Evolutionary conservation across 2,888 invertebrate species (phyloP), one percentile per base, ranked within the genome.

Genomic region (Corythucha ciliata): DNA sequence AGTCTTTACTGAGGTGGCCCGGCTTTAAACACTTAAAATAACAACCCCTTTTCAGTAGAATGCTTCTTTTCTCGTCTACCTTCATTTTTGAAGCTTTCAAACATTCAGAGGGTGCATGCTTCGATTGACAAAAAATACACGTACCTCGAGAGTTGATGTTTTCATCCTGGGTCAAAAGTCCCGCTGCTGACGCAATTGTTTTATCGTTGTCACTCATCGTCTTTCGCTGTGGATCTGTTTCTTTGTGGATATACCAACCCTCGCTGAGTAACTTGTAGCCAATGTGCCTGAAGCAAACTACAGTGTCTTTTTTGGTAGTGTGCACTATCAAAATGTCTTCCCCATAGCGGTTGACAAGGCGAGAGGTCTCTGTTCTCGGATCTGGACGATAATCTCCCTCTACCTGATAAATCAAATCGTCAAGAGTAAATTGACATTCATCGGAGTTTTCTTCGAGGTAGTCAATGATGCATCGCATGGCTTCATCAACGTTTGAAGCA

Each of bases 341-440:
- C 14, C 42, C 42, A 32, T 42, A 42, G 12, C 18, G 12, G 4
- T 42, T 3, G 42, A n/a, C 3, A 10, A 42, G 42, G 27, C 7
- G 26, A 27, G 18, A 18, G 46, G 33, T 29, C 22, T 48, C 45
- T 37, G 22, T 52, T n/a, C n/a, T n/a, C n/a, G n/a, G n/a, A n/a
- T n/a, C 39, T 12, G 33, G 16, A 34, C 47, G 18, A 33, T 25
- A 52, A 22, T 57, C 54, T 29, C 46, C 55, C 36, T 53, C 22
- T 39, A 56, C 50, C 27, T 52, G 7, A 8, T 45, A 29, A 25
- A 45, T 45, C 24, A 58, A 45, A 33, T 56, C 26, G 10, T 53
- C 46, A 8, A 54, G 20, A 8, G 49, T 22, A 52, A 58, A 57
- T 20, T 56, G 51, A 46, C 50, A 51, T 45, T 59, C 56, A 24